Conservation (phyloP, 1,140 invertebrate species). For the Coenobita brevimanus region DNA sequence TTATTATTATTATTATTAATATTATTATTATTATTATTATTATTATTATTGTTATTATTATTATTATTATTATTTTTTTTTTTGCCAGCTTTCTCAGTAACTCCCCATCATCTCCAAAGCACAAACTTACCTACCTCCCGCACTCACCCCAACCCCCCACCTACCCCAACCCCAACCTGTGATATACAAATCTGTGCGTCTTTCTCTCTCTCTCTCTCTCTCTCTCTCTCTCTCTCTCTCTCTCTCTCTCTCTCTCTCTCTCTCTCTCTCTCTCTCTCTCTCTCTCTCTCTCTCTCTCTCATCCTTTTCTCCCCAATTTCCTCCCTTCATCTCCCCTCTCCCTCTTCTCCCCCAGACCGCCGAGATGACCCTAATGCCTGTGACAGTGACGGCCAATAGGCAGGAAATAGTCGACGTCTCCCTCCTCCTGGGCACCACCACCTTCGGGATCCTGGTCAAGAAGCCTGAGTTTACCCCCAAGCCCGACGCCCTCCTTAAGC, state of each 20-base stretch:
- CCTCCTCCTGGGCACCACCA: conserved; percentile 80
- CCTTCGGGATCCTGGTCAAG: conserved; percentile 85
- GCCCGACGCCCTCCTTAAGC: conserved; percentile 87
- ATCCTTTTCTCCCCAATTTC: not conserved
- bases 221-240: conserved; percentile 2
- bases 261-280: conserved; percentile 27
- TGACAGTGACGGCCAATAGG: conserved; percentile 81
- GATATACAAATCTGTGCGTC: too few species aligned
- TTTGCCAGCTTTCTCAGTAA: too few species aligned
- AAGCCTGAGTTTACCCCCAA: conserved; percentile 85
- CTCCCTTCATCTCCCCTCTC: not conserved
- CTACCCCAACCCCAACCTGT: too few species aligned
- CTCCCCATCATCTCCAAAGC: too few species aligned
- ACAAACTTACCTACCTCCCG: too few species aligned
- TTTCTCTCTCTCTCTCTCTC: too few species aligned
- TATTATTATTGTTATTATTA: too few species aligned
- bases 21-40: too few species aligned
- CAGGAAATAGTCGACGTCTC: conserved; percentile 79
- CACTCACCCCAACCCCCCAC: too few species aligned
- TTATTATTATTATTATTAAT: too few species aligned
- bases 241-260: conserved; percentile 27
- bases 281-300: conserved; percentile 21
- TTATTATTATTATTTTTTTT: too few species aligned
- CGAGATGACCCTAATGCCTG: conserved; percentile 84
- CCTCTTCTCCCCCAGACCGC: conserved; percentile 77